Base-by-base conservation (phyloP, 2,113 vertebrate species). In the Vombatus ursinus region DNA sequence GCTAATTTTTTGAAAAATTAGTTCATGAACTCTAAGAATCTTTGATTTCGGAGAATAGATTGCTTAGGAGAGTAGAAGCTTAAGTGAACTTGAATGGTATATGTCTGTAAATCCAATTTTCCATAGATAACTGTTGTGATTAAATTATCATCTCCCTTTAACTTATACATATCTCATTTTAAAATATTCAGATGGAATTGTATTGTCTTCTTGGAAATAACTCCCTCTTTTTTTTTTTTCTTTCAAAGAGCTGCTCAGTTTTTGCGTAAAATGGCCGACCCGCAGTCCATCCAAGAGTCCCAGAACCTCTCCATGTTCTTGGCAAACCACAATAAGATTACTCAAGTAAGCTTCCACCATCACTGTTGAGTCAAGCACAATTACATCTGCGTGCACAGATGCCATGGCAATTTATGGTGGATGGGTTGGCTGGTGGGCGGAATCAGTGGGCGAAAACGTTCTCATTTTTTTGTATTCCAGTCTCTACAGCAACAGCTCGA, bases 321-420 rank as follows among this genome's bases (percentile, higher is more conserved):
- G 98, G 99, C 99, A 91, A 99, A 99, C 98, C 99, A 99, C 98
- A 99, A 99, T 99, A 99, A 99, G 98, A 99, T 99, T 98, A 99
- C 99, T 1, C 99, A 99, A 98, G 99, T 99, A 96, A 97, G 98
- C 53, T 53, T 68, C 28, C 10, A 19, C 48, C 26, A 16, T 25
- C 44, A 0, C 24, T 0, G 2, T 77, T 77, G 37, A 77, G 37
- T 77, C 68, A 77, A 44, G 68, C 68, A 22, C 19, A n/a, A 8
- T n/a, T 44, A 22, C 68, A 44, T 44, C n/a, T 84, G 37, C 26
- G 37, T 8, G n/a, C 68, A 84, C 37, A 44, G n/a, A 44, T 44
- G 68, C 68, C n/a, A n/a, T 2, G 68, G n/a, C n/a, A 44, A 5
- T 37, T n/a, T 0, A 28, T 0, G 2, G 54, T 2, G 0, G 2